These are phyloP conservation scores for Leiothrix lutea DNA, from an alignment of 2,113 vertebrate species.

Conservation along the genomic window DNA sequence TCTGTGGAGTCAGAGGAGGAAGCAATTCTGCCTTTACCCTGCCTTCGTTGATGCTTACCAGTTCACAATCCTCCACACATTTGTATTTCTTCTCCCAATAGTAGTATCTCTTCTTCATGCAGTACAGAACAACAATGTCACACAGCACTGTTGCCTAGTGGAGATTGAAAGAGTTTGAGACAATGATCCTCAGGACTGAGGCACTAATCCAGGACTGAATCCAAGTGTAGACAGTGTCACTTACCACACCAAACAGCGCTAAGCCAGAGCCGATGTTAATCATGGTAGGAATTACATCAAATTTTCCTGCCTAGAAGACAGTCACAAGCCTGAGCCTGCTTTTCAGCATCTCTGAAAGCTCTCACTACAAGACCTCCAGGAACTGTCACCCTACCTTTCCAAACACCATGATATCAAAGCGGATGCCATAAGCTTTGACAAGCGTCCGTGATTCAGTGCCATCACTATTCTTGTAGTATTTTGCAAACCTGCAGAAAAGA, in stretches of 20 bases:
- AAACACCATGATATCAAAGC: constrained; percentile 85
- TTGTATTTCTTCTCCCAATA: constrained; percentile 84
- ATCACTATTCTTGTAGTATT: constrained; percentile 73
- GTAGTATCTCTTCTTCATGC: constrained; percentile 75
- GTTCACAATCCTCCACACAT: constrained; percentile 78
- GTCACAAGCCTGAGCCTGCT: background rate
- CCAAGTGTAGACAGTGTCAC: background rate
- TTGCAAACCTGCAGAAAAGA: constrained; percentile 80
- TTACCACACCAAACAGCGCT: constrained; percentile 83
- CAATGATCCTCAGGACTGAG: background rate
- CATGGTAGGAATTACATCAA: constrained; percentile 86
- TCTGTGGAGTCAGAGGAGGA: background rate
- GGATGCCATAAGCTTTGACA: constrained; percentile 87
- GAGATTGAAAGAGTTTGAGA: background rate
- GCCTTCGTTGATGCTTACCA: constrained; percentile 47
- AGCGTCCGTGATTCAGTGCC: constrained; percentile 77
- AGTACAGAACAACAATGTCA: constrained; percentile 83
- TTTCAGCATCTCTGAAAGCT: background rate
- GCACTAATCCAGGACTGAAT: background rate
- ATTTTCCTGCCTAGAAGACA: constrained; percentile 83
- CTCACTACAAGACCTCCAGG: background rate
- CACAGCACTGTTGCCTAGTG: constrained; percentile 79
- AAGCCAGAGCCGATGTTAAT: constrained; percentile 86
- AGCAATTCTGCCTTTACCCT: background rate
- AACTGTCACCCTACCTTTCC: constrained; percentile 77